Base-by-base conservation (phyloP, 2,113 vertebrate species). In the Xyrauchen texanus region DNA sequence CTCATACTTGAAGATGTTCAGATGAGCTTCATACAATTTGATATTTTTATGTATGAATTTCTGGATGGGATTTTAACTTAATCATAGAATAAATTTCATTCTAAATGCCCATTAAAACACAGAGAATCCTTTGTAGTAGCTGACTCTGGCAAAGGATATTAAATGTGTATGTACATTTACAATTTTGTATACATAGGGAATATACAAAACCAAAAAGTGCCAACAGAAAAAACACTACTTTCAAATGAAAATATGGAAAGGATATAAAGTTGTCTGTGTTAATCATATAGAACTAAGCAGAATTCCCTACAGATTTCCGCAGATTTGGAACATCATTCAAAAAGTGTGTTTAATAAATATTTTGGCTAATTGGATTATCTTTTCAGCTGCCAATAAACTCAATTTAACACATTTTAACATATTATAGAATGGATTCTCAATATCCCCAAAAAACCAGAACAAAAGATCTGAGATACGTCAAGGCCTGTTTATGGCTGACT, bases 121-220 rank as follows among this genome's bases (percentile, higher is more conserved):
- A 10, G 13, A 9, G 53, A 44, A 6, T 44, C 8, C 52, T 16
- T 8, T 11, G 4, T 58, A 58, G 34, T 6, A 45, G 7, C 8
- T 57, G 3, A 11, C 5, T 45, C 3, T 57, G 53, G 11, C 5
- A 12, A 13, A 7, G 9, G n/a, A 16, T 6, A 44, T 8, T 9
- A 45, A 15, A 7, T 70, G 68, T 70, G 55, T 57, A 57, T 53
- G 49, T 51, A 68, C 66, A 55, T 52, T 46, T 65, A 66, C 8
- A 49, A 58, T 15, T 6, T 11, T 3, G 52, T 34, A 5, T 16
- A 12, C 6, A 16, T 1, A 46, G 9, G 13, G 16, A 52, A 16
- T 46, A n/a, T 42, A 46, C 60, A 58, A 12, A 12, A 12, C 12
- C 9, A 5, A 55, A 13, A 55, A 55, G 53, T 55, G 53, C 12